Base-by-base conservation (phyloP, 1,140 invertebrate genomes). In the Theocolax elegans region DNA sequence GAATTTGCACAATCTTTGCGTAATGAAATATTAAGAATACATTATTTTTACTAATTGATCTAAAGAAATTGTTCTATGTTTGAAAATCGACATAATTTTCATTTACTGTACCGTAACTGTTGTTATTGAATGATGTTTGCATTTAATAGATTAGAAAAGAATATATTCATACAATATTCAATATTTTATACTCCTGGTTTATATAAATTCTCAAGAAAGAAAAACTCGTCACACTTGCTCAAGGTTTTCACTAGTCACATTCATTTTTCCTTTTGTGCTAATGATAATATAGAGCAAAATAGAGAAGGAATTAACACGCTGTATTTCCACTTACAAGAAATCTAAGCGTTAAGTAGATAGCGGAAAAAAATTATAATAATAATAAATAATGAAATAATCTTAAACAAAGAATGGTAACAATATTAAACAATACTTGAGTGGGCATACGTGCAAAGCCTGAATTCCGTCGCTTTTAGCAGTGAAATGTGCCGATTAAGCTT, bases 191-290 rank as follows among this genome's bases (percentile, higher is more conserved):
- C 19, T n/a, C n/a, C n/a, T n/a, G n/a, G n/a, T n/a, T n/a, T n/a
- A n/a, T n/a, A n/a, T n/a, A n/a, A n/a, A n/a, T n/a, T n/a, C n/a
- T n/a, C n/a, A n/a, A n/a, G n/a, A n/a, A n/a, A n/a, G n/a, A n/a
- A n/a, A n/a, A n/a, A n/a, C n/a, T n/a, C n/a, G 9, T 29, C 13
- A 25, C 3, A 64, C 13, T 64, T 49, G 40, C 27, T 48, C 29
- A 64, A 49, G 19, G 8, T 64, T 49, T 64, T 64, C 40, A 64
- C 62, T 64, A 64, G 62, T 64, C 62, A 64, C 38, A 38, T 38
- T 35, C 49, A n/a, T 19, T 48, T 67, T 60, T 10, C 23, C 10
- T 59, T 60, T 68, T 27, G 42, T 67, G 13, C 25, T 63, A 63
- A 46, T 67, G 13, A 51, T 51, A 44, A 44, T 15, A 15, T n/a